Base-by-base conservation (phyloP, 2,888 invertebrate species). In the Drosophila pseudotakahashii region DNA sequence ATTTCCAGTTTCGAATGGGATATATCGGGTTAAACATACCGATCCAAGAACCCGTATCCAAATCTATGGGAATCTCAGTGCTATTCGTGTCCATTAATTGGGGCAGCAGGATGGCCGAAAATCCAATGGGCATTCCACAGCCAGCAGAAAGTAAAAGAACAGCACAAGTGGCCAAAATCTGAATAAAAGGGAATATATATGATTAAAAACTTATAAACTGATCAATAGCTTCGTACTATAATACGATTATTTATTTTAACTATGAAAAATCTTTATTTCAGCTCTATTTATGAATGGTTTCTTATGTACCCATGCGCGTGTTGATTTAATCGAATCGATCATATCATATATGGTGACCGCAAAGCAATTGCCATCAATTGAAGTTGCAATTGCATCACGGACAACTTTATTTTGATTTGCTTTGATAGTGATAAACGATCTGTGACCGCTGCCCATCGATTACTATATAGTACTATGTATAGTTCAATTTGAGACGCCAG, bases 1-100 rank as follows among this genome's bases (percentile, higher is more conserved):
- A 13, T 10, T 36, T 6, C 4, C 6, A 14, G 5, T 6, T 13
- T 11, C 5, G 10, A 36, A 13, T 19, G 1, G 9, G 1, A 26
- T 26, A 26, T 13, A 19, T 0, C 4, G 10, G 1, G 7, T 11
- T 19, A 4, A 13, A 64, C 88, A 81, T 76, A 92, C 92, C 92
- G 76, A 96, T 96, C 96, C 96, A 96, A 0, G 96, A 96, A 51
- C 96, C 96, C 92, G 95, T 94, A 67, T 95, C 95, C 14, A 94
- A 93, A 79, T 95, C 94, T 71, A 95, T 94, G 75, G 93, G 73
- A 57, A 91, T 82, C 63, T 93, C 93, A 94, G 93, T 52, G 93
- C 93, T 77, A 93, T 95, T 95, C 68, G 93, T 93, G 14, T 91
- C 90, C 59, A 94, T 92, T 14, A 96, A 93, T 89, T 96, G 96